phyloP scores from a whole-genome alignment of 2,888 invertebrate genomes.

The Diarsia rubi region DNA sequence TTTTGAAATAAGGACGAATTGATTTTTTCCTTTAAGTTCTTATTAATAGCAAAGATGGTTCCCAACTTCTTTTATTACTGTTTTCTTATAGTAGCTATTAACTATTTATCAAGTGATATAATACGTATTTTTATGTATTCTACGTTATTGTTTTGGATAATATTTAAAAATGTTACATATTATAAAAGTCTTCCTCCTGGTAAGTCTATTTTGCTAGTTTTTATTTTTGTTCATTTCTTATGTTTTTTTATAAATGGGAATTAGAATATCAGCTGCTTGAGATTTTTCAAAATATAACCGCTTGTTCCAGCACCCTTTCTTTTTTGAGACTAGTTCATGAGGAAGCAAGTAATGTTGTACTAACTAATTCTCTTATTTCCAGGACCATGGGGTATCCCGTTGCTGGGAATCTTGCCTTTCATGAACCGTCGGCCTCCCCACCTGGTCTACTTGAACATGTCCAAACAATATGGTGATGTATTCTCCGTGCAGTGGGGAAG shows the following conservation, averaged over 20 bases:
- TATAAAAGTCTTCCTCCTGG: slow-evolving; percentile 67
- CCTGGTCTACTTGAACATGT: slow-evolving; percentile 93
- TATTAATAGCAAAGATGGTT: slow-evolving; percentile 26
- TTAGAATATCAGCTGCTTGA: not conserved
- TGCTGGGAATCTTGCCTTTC: slow-evolving; percentile 94
- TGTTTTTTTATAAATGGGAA: not conserved
- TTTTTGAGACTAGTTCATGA: no score
- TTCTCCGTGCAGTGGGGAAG: slow-evolving; percentile 94
- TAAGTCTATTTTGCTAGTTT: slow-evolving; percentile 49
- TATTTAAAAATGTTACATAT: slow-evolving; percentile 48
- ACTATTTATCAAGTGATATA: slow-evolving; percentile 27
- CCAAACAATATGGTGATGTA: slow-evolving; percentile 94
- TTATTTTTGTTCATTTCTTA: not conserved
- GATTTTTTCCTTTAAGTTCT: not conserved
- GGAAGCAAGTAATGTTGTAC: not conserved
- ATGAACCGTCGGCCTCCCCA: slow-evolving; percentile 94
- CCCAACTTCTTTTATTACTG: slow-evolving; percentile 29
- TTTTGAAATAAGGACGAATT: not conserved
- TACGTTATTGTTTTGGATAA: slow-evolving; percentile 45
- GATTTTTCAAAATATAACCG: not conserved
- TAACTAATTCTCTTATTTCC: slow-evolving; percentile 69
- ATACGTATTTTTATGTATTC: slow-evolving; percentile 40
- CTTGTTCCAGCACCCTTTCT: not conserved
- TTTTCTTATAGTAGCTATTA: slow-evolving; percentile 21
- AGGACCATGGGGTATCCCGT: slow-evolving; percentile 95